These are phyloP conservation scores for Lycaon pictus DNA, from an alignment of 2,113 vertebrate species.

Conservation along the genomic window DNA sequence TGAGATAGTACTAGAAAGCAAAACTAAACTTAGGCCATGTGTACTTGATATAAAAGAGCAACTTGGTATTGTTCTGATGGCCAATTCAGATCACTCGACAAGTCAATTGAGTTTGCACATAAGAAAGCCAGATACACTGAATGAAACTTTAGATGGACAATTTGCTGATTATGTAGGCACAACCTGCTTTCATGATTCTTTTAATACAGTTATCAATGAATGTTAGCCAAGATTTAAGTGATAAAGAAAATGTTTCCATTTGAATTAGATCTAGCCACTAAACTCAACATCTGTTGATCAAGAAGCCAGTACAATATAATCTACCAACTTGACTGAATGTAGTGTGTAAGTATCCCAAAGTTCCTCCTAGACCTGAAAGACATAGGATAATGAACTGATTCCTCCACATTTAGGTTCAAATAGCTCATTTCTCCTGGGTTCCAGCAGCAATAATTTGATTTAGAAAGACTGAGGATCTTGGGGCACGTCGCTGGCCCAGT, in stretches of 20 bases:
- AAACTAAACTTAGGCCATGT: not conserved
- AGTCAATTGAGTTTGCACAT: not conserved
- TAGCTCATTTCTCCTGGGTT: not conserved
- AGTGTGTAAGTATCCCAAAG: not conserved
- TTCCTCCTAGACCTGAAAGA: not conserved
- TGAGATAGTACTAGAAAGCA: not conserved
- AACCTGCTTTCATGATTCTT: not conserved
- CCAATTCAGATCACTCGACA: not conserved
- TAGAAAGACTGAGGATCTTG: not conserved
- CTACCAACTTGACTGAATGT: not conserved
- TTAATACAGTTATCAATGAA: not conserved
- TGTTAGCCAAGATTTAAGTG: not conserved
- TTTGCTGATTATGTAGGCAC: not conserved
- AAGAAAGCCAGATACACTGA: not conserved
- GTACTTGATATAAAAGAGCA: not conserved
- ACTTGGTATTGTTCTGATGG: not conserved
- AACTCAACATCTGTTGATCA: not conserved
- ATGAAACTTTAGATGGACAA: not conserved
- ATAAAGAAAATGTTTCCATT: slow-evolving; percentile 20
- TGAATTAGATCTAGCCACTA: not conserved
- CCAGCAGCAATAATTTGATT: not conserved
- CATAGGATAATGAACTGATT: not conserved
- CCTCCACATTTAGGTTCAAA: not conserved
- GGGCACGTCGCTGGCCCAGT: not conserved
- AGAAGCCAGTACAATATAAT: not conserved